A percentile compares a stretch with the other conserved stretches of the same genome.
phyloP scores from a whole-genome alignment of 2,113 vertebrate genomes.

The Ptyas mucosa region DNA sequence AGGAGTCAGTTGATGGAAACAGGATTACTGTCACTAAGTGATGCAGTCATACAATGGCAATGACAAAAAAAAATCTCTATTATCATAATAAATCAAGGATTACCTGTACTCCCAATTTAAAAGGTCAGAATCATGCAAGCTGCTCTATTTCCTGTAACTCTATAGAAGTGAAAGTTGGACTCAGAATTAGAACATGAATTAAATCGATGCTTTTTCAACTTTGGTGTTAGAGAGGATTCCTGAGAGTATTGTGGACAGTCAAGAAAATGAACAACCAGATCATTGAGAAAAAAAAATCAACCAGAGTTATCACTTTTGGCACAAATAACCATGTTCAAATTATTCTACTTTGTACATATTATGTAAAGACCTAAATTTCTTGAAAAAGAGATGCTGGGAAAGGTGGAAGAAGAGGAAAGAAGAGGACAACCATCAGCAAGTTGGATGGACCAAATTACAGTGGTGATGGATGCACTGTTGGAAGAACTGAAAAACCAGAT shows the following conservation, averaged over 20 bases:
- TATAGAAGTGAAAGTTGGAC: not conserved
- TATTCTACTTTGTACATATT: not conserved
- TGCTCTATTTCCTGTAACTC: not conserved
- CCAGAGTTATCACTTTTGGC: not conserved
- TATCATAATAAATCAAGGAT: not conserved
- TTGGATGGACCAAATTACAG: not conserved
- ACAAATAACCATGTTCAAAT: not conserved
- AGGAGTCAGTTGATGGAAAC: not conserved
- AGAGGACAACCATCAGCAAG: not conserved
- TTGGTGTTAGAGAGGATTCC: not conserved
- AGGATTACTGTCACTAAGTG: not conserved
- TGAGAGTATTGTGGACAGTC: not conserved
- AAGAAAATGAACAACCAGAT: not conserved
- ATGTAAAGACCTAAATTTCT: not conserved
- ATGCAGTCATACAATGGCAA: not conserved
- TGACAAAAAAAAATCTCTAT: not conserved
- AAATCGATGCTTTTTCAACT: not conserved
- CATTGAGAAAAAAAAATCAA: not conserved
- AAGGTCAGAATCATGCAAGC: not conserved
- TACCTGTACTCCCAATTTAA: not conserved
- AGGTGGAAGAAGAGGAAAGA: not conserved
- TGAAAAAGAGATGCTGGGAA: not conserved
- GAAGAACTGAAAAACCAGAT: not conserved
- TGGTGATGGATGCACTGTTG: not conserved
- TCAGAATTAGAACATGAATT: not conserved